Base-by-base conservation (phyloP, 2,797 vertebrate species). In the Philypnodon macrostomus region DNA sequence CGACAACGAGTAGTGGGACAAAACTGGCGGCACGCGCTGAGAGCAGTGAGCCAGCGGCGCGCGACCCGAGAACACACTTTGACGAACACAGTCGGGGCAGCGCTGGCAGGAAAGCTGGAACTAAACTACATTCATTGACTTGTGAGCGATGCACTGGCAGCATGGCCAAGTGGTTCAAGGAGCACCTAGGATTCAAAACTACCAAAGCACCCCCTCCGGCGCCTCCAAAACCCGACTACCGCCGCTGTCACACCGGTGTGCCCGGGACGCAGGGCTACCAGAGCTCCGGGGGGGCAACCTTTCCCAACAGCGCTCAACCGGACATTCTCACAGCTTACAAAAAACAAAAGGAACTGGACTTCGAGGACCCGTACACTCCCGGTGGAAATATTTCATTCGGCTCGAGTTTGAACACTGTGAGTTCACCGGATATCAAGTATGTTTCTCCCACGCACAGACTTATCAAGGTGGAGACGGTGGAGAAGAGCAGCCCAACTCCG, bases 141-240 rank as follows among this genome's bases (percentile, higher is more conserved):
- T 85, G 74, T 84, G 82, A 90, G 93, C 87, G 84, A 93, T 93
- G 91, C 89, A 87, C 92, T 85, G 92, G 92, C 80, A 93, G 89
- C 77, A 95, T 97, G 90, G 95, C 95, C 87, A 94, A 91, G 91
- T 97, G 95, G 95, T 92, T 97, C 84, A 95, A 94, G 87, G 95
- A 97, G 80, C 94, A 96, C 86, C 90, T 96, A 53, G 93, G 94
- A 86, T 96, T 97, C 91, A 94, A 94, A 87, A 94, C 93, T 84
- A 85, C 90, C 89, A 95, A 94, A 87, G 87, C 91, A 46, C 82
- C 90, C 32, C 92, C 93, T 34, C 94, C 94, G 77, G 93, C 93
- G 62, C 94, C 93, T 39, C 94, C 94, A 31, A 95, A 95, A 52
- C 93, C 93, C 66, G 94, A 95, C 89, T 96, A 96, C 90, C 87